Evolutionary conservation across 1,140 invertebrate genomes (phyloP).

Genomic region (Drosophila pandora): DNA sequence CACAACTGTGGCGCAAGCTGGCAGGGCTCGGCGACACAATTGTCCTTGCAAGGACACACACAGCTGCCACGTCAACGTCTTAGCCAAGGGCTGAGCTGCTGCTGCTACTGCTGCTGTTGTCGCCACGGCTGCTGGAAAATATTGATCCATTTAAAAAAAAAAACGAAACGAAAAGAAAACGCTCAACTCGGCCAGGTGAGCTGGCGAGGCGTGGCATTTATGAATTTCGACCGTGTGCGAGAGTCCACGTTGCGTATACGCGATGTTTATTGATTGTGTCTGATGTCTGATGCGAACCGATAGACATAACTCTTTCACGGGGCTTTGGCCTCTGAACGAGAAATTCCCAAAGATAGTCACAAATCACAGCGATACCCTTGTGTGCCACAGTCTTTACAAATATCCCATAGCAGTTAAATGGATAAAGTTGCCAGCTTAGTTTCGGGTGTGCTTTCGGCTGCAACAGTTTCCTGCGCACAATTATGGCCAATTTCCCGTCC

Average conservation of each 20-base stretch:
- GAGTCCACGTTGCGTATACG: slow-evolving; percentile 63
- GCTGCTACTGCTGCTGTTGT: slow-evolving; percentile 22
- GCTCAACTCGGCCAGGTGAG: slow-evolving; percentile 59
- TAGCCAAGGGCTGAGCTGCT: slow-evolving; percentile 47
- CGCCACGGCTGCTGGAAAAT: slow-evolving; percentile 51
- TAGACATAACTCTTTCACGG: slow-evolving; percentile 9
- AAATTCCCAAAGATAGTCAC: background rate
- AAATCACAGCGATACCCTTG: slow-evolving; percentile 7
- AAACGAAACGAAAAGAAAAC: slow-evolving; percentile 20
- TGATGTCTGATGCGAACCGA: slow-evolving; percentile 13
- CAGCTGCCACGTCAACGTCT: slow-evolving; percentile 72
- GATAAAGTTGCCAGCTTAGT: background rate
- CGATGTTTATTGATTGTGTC: slow-evolving; percentile 69
- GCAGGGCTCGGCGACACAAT: slow-evolving; percentile 46
- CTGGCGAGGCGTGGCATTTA: slow-evolving; percentile 49
- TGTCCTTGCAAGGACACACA: slow-evolving; percentile 79
- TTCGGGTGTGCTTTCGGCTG: slow-evolving; percentile 5
- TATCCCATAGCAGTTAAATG: background rate
- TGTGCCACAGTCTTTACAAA: background rate
- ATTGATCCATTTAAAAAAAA: slow-evolving; percentile 62
- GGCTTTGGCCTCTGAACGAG: background rate
- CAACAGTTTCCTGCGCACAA: slow-evolving; percentile 73
- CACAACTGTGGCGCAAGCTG: slow-evolving; percentile 28
- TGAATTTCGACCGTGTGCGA: slow-evolving; percentile 55
- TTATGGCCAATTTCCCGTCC: slow-evolving; percentile 69